Evolutionary conservation across 2,888 invertebrate species (phyloP), one percentile per base, ranked within the genome.

Genomic region (Ectemnius cavifrons): DNA sequence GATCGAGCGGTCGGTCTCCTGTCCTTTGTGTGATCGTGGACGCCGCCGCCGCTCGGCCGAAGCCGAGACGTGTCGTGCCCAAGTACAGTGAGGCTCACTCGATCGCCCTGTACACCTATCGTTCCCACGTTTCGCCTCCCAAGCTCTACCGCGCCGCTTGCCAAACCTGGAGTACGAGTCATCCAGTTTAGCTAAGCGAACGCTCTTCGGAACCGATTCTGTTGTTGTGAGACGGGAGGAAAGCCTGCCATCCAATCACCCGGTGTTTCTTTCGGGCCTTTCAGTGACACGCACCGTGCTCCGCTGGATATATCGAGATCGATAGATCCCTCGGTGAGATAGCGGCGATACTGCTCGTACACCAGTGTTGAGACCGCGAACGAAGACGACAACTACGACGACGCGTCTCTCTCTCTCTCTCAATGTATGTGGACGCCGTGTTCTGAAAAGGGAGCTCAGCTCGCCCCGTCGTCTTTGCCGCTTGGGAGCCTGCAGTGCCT

Each of bases 1-100:
- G 56, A 65, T 64, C 58, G 62, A 61, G 65, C 61, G 46, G 63
- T 16, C 23, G 58, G 23, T 20, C 52, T 52, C 16, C 52, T 78
- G 66, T 80, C 75, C 77, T 80, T 75, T 72, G 81, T 73, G 81
- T 63, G 78, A 80, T 80, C 71, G 70, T 67, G 71, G 67, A 71
- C 61, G 23, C 67, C 73, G 75, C 75, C 63, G 77, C 37, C 23
- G 45, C 68, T 75, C 72, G 75, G 72, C 72, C 78, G 75, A 63
- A 67, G 62, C 77, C 65, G 70, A 74, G 78, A 67, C 79, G 75
- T 71, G 73, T 73, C 76, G 71, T 72, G 63, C 68, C 75, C 70
- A 23, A 63, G 61, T 57, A 60, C 49, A 14, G 57, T 16, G 56
- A 64, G 18, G 16, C 11, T 20, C 23, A 20, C 49, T 49, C 23